Evolutionary conservation across 2,113 vertebrate genomes (phyloP).

Genomic region (Pantherophis guttatus): DNA sequence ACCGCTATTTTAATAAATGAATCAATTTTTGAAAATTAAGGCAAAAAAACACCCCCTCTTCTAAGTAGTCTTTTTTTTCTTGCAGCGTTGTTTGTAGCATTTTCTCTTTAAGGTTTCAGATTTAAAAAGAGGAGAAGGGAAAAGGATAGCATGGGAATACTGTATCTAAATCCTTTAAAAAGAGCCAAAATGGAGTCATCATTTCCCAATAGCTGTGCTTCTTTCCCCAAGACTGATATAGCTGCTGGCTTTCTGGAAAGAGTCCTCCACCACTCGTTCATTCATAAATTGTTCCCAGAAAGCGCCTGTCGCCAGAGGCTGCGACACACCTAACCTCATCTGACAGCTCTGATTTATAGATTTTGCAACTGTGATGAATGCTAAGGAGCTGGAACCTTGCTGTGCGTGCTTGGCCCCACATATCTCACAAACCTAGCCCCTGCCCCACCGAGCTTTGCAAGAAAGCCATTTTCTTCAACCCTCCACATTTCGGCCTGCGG

Average conservation of each 20-base stretch:
- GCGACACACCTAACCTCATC: not conserved
- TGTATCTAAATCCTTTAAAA: not conserved
- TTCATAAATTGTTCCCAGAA: constrained; percentile 12
- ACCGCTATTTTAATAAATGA: not conserved
- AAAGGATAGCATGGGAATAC: not conserved
- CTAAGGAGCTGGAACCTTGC: not conserved
- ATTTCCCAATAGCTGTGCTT: not conserved
- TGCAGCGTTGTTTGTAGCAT: not conserved
- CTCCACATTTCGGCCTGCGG: not conserved
- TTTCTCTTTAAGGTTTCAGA: not conserved
- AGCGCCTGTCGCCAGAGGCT: not conserved
- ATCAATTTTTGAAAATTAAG: not conserved
- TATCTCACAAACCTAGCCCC: not conserved
- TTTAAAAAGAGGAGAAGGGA: not conserved
- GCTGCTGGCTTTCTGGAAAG: not conserved
- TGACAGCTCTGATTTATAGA: not conserved
- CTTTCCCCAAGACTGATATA: not conserved
- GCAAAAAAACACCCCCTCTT: not conserved
- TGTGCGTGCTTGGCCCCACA: not conserved
- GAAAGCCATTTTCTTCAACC: not conserved
- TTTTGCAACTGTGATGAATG: not conserved
- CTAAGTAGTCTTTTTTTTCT: not conserved
- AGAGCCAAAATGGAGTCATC: not conserved
- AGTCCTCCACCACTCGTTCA: not conserved
- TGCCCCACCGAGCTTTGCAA: too few relatives aligned